These are phyloP conservation scores for Dermatemys mawii DNA, from an alignment of 2,113 vertebrate species.

Conservation along the genomic window DNA sequence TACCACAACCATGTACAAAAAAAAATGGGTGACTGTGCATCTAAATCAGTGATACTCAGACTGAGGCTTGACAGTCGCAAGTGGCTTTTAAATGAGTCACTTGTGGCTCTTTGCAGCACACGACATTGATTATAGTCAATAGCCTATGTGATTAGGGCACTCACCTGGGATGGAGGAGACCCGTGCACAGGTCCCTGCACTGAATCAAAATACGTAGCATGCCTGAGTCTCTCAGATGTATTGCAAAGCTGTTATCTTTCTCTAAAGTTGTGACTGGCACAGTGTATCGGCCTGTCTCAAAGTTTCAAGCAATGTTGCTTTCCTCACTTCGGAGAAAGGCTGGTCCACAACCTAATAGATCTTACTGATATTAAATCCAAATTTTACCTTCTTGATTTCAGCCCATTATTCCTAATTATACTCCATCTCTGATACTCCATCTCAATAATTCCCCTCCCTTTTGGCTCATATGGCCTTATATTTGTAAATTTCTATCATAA, in stretches of 20 bases:
- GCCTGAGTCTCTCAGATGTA: not conserved
- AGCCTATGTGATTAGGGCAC: not conserved
- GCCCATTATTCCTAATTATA: not conserved
- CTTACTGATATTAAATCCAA: not conserved
- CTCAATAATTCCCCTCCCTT: not conserved
- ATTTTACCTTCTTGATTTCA: not conserved
- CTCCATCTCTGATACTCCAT: not conserved
- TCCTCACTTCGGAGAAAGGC: not conserved
- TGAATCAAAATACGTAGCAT: not conserved
- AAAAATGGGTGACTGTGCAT: too few species aligned
- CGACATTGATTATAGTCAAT: not conserved
- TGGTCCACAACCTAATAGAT: not conserved
- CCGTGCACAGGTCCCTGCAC: too few species aligned
- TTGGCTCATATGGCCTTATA: not conserved
- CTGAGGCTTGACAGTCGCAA: too few species aligned
- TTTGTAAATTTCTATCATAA: not conserved
- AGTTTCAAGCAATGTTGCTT: not conserved
- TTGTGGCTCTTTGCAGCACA: too few species aligned
- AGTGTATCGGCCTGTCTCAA: not conserved
- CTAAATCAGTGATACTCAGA: too few species aligned
- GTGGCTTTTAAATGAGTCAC: too few species aligned
- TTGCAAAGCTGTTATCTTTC: not conserved
- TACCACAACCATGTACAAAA: fast-evolving
- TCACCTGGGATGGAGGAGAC: too few species aligned
- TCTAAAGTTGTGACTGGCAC: not conserved